Percentiles rank a stretch among this genome's conserved stretches.
These are phyloP conservation scores for Alouatta palliata DNA, from an alignment of 2,113 vertebrate genomes.

Conservation along the genomic window DNA sequence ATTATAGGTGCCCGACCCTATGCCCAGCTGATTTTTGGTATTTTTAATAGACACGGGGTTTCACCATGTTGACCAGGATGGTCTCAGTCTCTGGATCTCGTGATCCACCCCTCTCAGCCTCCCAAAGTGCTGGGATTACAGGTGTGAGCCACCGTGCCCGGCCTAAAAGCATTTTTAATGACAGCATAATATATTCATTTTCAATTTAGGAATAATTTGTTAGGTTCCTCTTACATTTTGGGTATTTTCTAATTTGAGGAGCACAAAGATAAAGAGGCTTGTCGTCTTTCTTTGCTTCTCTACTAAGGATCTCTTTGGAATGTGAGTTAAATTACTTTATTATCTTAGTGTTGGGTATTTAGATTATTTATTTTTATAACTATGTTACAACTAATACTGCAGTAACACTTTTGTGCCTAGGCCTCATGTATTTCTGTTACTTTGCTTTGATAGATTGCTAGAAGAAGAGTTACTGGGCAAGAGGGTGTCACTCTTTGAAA, in stretches of 20 bases:
- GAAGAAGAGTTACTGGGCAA: constrained; percentile 15
- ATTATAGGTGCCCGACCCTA: no score
- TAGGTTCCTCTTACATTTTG: background rate
- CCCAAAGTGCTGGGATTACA: no score
- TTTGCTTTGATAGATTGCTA: constrained; percentile 4
- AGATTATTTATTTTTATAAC: background rate
- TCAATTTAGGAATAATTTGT: constrained; percentile 16
- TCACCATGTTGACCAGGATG: no score
- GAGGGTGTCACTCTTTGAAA: constrained; percentile 15
- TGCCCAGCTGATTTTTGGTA: no score
- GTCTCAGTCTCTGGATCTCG: no score
- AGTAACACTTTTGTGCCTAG: background rate
- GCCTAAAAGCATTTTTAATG: background rate
- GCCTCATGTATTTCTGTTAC: background rate
- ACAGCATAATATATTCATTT: background rate
- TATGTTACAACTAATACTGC: background rate
- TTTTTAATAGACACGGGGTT: no score
- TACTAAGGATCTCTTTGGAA: background rate
- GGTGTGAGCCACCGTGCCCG: no score
- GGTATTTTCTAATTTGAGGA: background rate
- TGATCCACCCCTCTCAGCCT: no score
- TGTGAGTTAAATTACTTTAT: background rate
- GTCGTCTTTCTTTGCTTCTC: background rate
- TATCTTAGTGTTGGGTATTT: constrained; percentile 8
- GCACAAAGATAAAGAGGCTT: background rate